Conservation (phyloP, 2,113 vertebrate species). For the Pantherophis guttatus region DNA sequence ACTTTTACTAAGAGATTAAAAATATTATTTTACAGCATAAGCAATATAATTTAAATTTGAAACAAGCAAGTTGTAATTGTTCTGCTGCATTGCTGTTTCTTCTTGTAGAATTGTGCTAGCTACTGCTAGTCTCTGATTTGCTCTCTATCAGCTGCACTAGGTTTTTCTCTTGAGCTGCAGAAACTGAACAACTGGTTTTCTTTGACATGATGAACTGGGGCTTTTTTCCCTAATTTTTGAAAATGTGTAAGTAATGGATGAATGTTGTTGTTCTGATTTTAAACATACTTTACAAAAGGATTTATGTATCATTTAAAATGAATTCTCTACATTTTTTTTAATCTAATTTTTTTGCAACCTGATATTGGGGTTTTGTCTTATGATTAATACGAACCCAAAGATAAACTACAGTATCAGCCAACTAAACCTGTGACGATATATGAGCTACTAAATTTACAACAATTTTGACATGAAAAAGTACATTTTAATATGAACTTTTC, state of each 20-base stretch:
- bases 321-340: conserved; percentile 23
- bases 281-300: conserved; percentile 34
- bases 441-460: conserved; percentile 59
- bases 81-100: conserved; percentile 80
- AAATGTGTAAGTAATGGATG: conserved; percentile 31
- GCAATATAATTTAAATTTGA: conserved; percentile 72
- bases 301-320: conserved; percentile 1
- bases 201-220: conserved; percentile 66
- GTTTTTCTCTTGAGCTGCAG: conserved; percentile 72
- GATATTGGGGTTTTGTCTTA: conserved; percentile 66
- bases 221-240: conserved; percentile 43
- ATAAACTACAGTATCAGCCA: conserved; percentile 63
- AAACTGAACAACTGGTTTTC: conserved; percentile 68
- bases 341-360: conserved; percentile 38
- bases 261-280: conserved; percentile 34
- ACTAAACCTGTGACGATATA: conserved; percentile 70
- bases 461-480: conserved; percentile 59
- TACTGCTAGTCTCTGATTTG: conserved; percentile 68
- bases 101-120: conserved; percentile 63
- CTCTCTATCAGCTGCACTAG: conserved; percentile 70
- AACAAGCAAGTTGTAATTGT: conserved; percentile 62
- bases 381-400: conserved; percentile 44
- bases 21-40: conserved; percentile 46
- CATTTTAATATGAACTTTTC: conserved; percentile 50
- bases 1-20: conserved; percentile 35